Conservation (phyloP, 2,888 invertebrate genomes). For the Acrobasis repandana region DNA sequence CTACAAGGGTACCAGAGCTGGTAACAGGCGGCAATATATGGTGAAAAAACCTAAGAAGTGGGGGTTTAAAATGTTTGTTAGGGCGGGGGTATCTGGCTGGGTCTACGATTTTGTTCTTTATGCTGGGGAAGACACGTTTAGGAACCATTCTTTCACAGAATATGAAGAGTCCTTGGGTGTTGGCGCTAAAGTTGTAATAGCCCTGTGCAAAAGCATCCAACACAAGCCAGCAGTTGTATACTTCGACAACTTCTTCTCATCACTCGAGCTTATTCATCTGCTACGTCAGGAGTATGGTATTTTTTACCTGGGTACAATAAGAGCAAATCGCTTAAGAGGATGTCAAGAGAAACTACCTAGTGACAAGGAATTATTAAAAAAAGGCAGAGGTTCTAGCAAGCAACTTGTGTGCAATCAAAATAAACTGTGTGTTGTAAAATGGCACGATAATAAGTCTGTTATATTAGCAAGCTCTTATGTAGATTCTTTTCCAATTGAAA, state of each 20-base stretch:
- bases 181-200: constrained; percentile 38
- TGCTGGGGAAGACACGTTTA: constrained; percentile 15
- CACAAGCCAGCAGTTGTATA: constrained; percentile 26
- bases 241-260: constrained; percentile 32
- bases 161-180: constrained; percentile 33
- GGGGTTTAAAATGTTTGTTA: constrained; percentile 36
- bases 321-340: constrained; percentile 25
- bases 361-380: constrained; percentile 24
- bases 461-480: constrained; percentile 24
- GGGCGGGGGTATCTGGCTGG: constrained; percentile 33
- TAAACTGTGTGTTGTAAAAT: constrained; percentile 21
- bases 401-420: constrained; percentile 22
- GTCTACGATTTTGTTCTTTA: constrained; percentile 12
- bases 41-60: constrained; percentile 37
- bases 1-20: constrained; percentile 40
- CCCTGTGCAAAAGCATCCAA: constrained; percentile 32
- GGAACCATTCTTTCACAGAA: constrained; percentile 30
- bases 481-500: constrained; percentile 23
- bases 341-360: constrained; percentile 18
- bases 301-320: constrained; percentile 22
- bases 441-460: constrained; percentile 27
- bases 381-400: constrained; percentile 12
- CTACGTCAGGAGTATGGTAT: constrained; percentile 23
- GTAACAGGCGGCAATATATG: constrained; percentile 37
- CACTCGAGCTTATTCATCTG: constrained; percentile 22